phyloP scores from a whole-genome alignment of 2,113 vertebrate genomes.

The Thamnaconus septentrionalis region DNA sequence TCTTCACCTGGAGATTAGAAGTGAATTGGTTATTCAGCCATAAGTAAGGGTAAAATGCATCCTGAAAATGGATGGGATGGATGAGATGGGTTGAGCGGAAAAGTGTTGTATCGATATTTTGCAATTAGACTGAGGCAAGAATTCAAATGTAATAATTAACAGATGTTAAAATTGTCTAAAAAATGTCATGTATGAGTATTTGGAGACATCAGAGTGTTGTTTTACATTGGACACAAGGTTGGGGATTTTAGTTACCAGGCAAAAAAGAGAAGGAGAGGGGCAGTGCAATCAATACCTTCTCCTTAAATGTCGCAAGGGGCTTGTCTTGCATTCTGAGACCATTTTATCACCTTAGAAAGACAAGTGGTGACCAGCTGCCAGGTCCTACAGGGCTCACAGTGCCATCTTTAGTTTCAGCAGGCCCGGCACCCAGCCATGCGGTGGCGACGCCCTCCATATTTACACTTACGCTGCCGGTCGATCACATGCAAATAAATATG shows the following conservation, averaged over 20 bases:
- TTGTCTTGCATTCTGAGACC: slow-evolving; percentile 72
- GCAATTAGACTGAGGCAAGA: no score
- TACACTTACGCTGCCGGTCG: slow-evolving; percentile 19
- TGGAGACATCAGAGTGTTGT: slow-evolving; percentile 21
- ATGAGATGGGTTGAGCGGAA: no score
- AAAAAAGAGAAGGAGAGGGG: slow-evolving; percentile 18
- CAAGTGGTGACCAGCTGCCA: slow-evolving; percentile 78
- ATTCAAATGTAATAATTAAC: no score
- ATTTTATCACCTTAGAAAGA: slow-evolving; percentile 76
- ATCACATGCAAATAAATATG: slow-evolving; percentile 19
- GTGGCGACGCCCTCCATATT: slow-evolving; percentile 46
- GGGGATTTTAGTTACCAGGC: slow-evolving; percentile 52
- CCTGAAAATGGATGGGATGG: not conserved
- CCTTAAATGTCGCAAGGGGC: slow-evolving; percentile 65
- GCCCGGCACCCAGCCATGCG: slow-evolving; percentile 31
- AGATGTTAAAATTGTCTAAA: not conserved
- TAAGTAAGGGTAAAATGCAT: not conserved
- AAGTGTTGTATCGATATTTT: no score
- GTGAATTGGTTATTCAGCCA: no score
- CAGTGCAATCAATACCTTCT: slow-evolving; percentile 65
- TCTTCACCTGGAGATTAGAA: not conserved
- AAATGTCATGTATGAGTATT: slow-evolving; percentile 1
- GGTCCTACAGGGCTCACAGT: slow-evolving; percentile 54
- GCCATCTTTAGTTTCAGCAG: slow-evolving; percentile 70
- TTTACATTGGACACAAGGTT: slow-evolving; percentile 30